A percentile compares a stretch with the other conserved stretches of the same genome.
Conservation (phyloP, 2,113 vertebrate species). For the Chinchilla lanigera region DNA sequence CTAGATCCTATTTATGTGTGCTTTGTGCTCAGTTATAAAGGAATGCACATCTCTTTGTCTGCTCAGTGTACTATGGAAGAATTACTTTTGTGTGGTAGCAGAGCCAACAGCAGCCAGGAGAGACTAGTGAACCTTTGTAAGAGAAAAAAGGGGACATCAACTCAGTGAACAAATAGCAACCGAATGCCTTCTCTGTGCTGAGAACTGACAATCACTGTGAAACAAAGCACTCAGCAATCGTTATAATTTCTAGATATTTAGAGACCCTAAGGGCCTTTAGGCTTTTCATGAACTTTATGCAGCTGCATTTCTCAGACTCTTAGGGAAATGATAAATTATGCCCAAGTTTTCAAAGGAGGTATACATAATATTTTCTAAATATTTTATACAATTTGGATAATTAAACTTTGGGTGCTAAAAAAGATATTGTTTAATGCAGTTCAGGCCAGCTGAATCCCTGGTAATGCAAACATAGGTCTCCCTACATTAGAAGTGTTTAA, state of each 20-base stretch:
- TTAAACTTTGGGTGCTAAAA: background rate
- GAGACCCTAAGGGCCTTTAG: background rate
- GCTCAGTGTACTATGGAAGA: background rate
- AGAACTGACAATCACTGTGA: background rate
- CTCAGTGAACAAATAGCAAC: background rate
- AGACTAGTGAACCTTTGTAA: background rate
- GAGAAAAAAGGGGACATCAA: background rate
- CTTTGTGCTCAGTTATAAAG: background rate
- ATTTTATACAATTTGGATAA: background rate
- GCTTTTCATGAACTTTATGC: background rate
- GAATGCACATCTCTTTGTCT: background rate
- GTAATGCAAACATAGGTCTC: background rate
- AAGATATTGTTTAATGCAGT: background rate
- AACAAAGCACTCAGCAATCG: background rate
- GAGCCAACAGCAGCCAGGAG: background rate
- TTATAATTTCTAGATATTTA: background rate
- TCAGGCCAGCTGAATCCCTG: background rate
- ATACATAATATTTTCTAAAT: constrained; percentile 8
- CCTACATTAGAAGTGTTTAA: background rate
- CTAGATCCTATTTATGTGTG: background rate
- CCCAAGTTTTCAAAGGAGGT: background rate
- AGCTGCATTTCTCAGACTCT: background rate
- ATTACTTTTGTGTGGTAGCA: background rate
- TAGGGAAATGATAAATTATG: constrained; percentile 1
- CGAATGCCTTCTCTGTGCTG: background rate